Evolutionary conservation across 2,797 vertebrate species (phyloP).

Genomic region (Leuciscus waleckii): DNA sequence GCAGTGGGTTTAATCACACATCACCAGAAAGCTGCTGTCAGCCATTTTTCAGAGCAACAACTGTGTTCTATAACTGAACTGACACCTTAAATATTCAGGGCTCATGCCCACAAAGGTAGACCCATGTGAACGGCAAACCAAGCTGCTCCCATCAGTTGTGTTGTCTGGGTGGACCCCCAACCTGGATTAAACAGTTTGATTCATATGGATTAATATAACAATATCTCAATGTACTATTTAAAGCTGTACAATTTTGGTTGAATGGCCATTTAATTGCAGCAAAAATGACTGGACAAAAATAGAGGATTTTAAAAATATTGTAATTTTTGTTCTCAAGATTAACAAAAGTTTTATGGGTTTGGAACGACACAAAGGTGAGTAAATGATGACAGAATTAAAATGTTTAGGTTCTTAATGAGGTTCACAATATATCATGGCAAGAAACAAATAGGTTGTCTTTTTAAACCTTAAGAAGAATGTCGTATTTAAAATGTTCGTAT

Average conservation of each 20-base stretch:
- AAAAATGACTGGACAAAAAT: not conserved
- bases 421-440: not conserved
- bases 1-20: not conserved
- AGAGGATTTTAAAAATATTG: not conserved
- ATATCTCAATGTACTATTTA: no score
- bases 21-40: conserved; percentile 4
- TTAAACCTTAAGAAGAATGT: no score
- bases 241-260: no score
- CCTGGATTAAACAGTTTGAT: no score
- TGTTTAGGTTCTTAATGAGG: not conserved
- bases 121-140: not conserved
- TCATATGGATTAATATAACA: no score
- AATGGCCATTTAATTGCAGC: no score
- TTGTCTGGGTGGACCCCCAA: not conserved
- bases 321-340: not conserved
- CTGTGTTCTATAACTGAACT: not conserved
- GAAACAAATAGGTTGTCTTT: not conserved
- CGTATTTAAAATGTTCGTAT: not conserved
- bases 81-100: not conserved
- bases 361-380: not conserved
- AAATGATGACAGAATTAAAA: not conserved
- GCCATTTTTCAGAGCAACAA: conserved; percentile 14
- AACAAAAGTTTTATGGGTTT: not conserved
- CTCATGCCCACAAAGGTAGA: not conserved
- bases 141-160: not conserved